These are phyloP conservation scores for Cyprinodon diabolis DNA, from an alignment of 2,797 vertebrate genomes.

Conservation along the genomic window DNA sequence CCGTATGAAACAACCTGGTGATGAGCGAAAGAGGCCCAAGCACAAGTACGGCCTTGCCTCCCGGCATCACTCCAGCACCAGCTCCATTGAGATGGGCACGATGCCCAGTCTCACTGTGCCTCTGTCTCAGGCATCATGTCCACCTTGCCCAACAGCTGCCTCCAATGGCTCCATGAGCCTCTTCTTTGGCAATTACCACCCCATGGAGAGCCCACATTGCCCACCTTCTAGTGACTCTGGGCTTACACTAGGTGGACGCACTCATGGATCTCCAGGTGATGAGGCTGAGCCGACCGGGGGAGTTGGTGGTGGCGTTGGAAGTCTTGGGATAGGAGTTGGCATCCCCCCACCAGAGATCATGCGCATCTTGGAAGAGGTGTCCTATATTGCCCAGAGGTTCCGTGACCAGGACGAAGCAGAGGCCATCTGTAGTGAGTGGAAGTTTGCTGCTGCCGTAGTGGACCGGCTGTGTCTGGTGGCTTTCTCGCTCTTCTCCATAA, in stretches of 20 bases:
- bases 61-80: slow-evolving; percentile 80
- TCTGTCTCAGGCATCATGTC: slow-evolving; percentile 70
- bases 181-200: slow-evolving; percentile 82
- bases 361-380: slow-evolving; percentile 89
- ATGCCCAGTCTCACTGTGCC: slow-evolving; percentile 73
- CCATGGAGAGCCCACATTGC: slow-evolving; percentile 81
- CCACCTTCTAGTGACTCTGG: slow-evolving; percentile 83
- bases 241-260: slow-evolving; percentile 76
- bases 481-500: slow-evolving; percentile 92
- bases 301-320: slow-evolving; percentile 59
- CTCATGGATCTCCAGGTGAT: slow-evolving; percentile 70
- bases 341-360: slow-evolving; percentile 82
- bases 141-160: slow-evolving; percentile 70
- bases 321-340: slow-evolving; percentile 53
- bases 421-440: slow-evolving; percentile 91
- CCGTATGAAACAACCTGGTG: slow-evolving; percentile 90
- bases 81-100: slow-evolving; percentile 85
- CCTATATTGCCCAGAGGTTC: slow-evolving; percentile 88
- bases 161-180: slow-evolving; percentile 86
- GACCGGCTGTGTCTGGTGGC: slow-evolving; percentile 91
- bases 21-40: slow-evolving; percentile 68
- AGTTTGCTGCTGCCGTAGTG: slow-evolving; percentile 92
- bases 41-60: slow-evolving; percentile 75
- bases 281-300: slow-evolving; percentile 75
- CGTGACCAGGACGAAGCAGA: slow-evolving; percentile 88